These are phyloP conservation scores for Phenganax stokvisi DNA, from an alignment of 92 coral and sea anemone genomes.

Conservation along the genomic window DNA sequence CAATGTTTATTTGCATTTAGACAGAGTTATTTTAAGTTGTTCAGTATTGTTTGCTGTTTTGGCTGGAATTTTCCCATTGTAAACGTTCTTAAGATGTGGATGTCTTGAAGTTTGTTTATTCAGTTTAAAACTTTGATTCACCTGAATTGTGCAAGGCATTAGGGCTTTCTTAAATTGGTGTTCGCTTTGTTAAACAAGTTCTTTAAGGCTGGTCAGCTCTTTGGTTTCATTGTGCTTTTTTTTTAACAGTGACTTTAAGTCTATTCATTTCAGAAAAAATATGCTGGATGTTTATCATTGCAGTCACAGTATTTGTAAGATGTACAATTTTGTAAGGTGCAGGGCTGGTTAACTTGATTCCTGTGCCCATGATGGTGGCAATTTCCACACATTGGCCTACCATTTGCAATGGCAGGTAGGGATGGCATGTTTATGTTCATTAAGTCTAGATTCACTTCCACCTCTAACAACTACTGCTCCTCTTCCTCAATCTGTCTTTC, in stretches of 20 bases:
- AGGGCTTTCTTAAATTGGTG: constrained; percentile 18
- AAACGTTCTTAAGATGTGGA: neutral
- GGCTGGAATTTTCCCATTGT: neutral
- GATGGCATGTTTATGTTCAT: constrained; percentile 43
- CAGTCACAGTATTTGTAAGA: too few relatives aligned
- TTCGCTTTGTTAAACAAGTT: neutral
- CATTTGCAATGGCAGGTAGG: constrained; percentile 3
- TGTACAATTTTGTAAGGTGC: too few relatives aligned
- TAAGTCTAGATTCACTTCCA: constrained; percentile 46
- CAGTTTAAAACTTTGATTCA: constrained; percentile 10
- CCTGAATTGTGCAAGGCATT: constrained; percentile 11
- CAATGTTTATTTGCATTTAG: constrained; percentile 9
- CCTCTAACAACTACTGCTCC: constrained; percentile 38
- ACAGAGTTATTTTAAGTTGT: constrained; percentile 12
- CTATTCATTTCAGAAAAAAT: too few relatives aligned
- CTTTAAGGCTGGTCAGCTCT: too few relatives aligned
- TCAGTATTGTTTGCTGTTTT: constrained; percentile 3
- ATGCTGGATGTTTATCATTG: too few relatives aligned
- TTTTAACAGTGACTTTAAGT: too few relatives aligned
- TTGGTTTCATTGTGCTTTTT: too few relatives aligned
- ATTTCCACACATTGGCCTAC: too few relatives aligned
- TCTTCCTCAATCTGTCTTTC: constrained; percentile 34
- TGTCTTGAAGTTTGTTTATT: constrained; percentile 14
- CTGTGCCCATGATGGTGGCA: too few relatives aligned
- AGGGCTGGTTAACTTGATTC: too few relatives aligned